These are phyloP conservation scores for Timandra comae DNA, from an alignment of 2,888 invertebrate genomes.

Conservation along the genomic window DNA sequence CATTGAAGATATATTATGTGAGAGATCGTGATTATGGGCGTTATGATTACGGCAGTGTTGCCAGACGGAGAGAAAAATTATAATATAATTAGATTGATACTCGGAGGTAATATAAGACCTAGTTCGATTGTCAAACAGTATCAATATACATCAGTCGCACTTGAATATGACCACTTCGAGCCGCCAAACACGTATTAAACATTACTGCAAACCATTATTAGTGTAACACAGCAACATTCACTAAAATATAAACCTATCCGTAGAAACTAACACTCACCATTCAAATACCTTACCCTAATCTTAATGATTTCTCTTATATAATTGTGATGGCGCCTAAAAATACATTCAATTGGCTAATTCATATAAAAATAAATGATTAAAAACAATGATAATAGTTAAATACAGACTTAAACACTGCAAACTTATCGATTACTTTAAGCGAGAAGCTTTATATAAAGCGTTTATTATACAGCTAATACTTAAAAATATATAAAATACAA, in stretches of 20 bases:
- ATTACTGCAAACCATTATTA: constrained; percentile 46
- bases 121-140: constrained; percentile 63
- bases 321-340: constrained; percentile 66
- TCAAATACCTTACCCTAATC: constrained; percentile 51
- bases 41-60: constrained; percentile 34
- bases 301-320: constrained; percentile 48
- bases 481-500: constrained; percentile 43
- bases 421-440: constrained; percentile 56
- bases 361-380: constrained; percentile 51
- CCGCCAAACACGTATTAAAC: constrained; percentile 37
- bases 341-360: constrained; percentile 67
- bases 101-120: constrained; percentile 74
- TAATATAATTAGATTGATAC: constrained; percentile 71
- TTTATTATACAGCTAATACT: constrained; percentile 62
- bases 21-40: constrained; percentile 23
- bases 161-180: constrained; percentile 39
- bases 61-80: constrained; percentile 53
- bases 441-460: constrained; percentile 52
- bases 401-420: constrained; percentile 46
- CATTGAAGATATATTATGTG: constrained; percentile 10
- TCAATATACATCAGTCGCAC: constrained; percentile 69
- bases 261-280: constrained; percentile 59
- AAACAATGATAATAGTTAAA: constrained; percentile 47
- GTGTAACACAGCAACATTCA: constrained; percentile 60
- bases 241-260: constrained; percentile 55